phyloP scores from a whole-genome alignment of 2,113 vertebrate genomes.

The Apeltes quadracus region DNA sequence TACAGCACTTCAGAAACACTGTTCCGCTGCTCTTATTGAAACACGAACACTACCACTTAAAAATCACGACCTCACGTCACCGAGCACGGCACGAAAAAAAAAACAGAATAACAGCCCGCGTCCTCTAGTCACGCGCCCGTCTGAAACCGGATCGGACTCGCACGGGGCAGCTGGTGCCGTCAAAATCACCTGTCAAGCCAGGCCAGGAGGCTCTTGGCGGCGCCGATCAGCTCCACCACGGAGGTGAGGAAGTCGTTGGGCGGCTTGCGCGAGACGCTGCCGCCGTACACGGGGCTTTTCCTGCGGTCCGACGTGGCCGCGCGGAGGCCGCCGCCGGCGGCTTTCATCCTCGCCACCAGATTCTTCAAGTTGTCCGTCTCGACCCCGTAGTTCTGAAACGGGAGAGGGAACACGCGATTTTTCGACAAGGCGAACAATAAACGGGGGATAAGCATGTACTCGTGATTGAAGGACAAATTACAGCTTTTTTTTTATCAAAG shows the following conservation, averaged over 20 bases:
- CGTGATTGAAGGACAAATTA: background rate
- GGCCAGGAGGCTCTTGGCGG: slow-evolving; percentile 92
- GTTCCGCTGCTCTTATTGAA: background rate
- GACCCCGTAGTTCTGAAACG: slow-evolving; percentile 92
- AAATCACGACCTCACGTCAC: slow-evolving; percentile 21
- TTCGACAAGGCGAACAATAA: background rate
- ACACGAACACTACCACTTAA: slow-evolving; percentile 9
- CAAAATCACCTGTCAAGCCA: slow-evolving; percentile 93
- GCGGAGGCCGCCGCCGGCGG: slow-evolving; percentile 88
- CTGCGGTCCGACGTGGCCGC: slow-evolving; percentile 87
- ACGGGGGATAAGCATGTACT: background rate
- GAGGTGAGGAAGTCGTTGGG: slow-evolving; percentile 96
- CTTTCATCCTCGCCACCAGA: slow-evolving; percentile 89
- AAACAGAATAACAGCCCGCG: too few species aligned
- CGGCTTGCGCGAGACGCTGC: slow-evolving; percentile 86
- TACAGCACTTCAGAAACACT: background rate
- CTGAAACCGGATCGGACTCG: background rate
- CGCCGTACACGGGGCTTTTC: slow-evolving; percentile 86
- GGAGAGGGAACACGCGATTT: slow-evolving; percentile 30
- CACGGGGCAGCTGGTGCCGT: background rate
- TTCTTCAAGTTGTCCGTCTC: slow-evolving; percentile 97
- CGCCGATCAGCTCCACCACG: slow-evolving; percentile 94
- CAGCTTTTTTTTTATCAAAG: background rate
- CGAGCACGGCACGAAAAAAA: slow-evolving; percentile 28
- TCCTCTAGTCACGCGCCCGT: background rate